A percentile compares a stretch with the other conserved stretches of the same genome.
These are phyloP conservation scores for Pipistrellus nathusii DNA, from an alignment of 2,797 vertebrate species.

Conservation along the genomic window DNA sequence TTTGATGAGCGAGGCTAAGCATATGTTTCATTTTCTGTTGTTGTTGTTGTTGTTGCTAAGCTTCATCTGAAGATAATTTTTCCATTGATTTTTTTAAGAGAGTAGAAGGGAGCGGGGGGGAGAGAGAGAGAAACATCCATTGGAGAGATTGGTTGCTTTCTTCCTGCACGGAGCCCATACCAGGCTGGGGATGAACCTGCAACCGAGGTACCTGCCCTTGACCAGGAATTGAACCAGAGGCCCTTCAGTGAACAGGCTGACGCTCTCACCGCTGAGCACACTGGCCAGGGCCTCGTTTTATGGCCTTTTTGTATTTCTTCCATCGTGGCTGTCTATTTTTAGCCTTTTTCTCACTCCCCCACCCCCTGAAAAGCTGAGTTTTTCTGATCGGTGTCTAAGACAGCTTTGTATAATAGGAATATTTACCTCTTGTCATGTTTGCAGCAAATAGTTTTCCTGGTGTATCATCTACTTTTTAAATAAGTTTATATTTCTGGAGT, in stretches of 20 bases:
- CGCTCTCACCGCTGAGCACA: no score
- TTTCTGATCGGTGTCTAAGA: conserved; percentile 5
- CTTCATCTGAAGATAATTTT: no score
- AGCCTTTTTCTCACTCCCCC: neutral
- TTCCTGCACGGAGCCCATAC: no score
- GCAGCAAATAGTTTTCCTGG: conserved; percentile 15
- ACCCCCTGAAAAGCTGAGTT: neutral
- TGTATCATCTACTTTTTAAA: conserved; percentile 39
- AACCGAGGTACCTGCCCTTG: no score
- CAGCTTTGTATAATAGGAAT: neutral
- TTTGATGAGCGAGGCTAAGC: neutral
- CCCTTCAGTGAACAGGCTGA: no score
- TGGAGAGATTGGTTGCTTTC: no score
- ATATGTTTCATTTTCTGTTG: neutral
- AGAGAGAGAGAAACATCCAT: no score
- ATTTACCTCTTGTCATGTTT: neutral
- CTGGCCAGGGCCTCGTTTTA: neutral
- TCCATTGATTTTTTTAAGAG: no score
- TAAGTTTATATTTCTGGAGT: neutral
- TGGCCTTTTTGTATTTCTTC: neutral
- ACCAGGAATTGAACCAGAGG: no score
- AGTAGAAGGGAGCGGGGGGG: no score
- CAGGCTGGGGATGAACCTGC: no score
- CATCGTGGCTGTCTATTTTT: neutral
- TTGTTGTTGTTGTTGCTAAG: no score